Conservation (phyloP, 1,140 invertebrate species). For the Solen grandis region DNA sequence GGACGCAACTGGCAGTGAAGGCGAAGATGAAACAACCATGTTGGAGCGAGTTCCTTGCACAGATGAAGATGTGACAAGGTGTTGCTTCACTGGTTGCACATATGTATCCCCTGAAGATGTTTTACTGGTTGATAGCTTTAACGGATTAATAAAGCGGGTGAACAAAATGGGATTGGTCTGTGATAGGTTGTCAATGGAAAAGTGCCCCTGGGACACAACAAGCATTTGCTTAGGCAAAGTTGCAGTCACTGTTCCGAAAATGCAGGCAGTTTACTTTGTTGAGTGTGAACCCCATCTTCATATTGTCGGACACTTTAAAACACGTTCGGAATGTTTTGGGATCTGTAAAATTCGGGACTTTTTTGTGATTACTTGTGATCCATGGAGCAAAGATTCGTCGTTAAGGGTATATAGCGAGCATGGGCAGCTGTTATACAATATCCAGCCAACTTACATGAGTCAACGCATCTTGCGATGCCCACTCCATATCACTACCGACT, state of each 20-base stretch:
- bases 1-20: background rate
- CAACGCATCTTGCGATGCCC: conserved; percentile 35
- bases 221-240: background rate
- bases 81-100: conserved; percentile 40
- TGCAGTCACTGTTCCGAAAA: conserved; percentile 31
- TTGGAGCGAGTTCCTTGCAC: background rate
- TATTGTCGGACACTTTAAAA: conserved; percentile 13
- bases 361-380: conserved; percentile 38
- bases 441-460: background rate
- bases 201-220: conserved; percentile 37
- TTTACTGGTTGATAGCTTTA: conserved; percentile 24
- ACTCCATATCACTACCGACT: conserved; percentile 32
- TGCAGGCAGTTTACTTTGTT: conserved; percentile 33
- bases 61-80: background rate
- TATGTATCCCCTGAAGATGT: conserved; percentile 20
- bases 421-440: conserved; percentile 12
- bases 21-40: background rate
- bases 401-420: conserved; percentile 1
- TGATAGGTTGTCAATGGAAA: conserved; percentile 20
- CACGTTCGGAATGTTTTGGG: conserved; percentile 39
- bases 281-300: conserved; percentile 39
- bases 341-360: conserved; percentile 32
- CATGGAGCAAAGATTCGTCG: conserved; percentile 38
- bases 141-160: conserved; percentile 21
- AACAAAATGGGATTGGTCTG: conserved; percentile 27